Evolutionary conservation across 2,113 vertebrate species (phyloP).

Genomic region (Cervus canadensis): DNA sequence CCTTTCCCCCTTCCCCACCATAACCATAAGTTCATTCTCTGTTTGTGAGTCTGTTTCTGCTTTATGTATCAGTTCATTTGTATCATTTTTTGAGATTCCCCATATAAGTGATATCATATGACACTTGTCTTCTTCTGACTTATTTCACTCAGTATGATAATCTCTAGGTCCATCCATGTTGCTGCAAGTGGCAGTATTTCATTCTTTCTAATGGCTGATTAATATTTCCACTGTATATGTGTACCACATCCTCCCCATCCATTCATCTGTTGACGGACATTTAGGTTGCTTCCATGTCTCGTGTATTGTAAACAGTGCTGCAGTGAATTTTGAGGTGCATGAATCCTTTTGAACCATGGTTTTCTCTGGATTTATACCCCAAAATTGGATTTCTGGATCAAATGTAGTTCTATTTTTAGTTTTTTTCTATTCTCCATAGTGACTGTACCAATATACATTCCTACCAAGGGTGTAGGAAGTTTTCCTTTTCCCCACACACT

Average conservation of each 20-base stretch:
- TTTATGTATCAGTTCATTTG: not conserved
- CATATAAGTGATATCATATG: not conserved
- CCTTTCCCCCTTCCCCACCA: fast-evolving
- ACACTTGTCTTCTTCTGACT: not conserved
- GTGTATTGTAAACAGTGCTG: not conserved
- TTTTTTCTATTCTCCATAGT: not conserved
- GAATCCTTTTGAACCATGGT: not conserved
- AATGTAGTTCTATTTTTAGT: not conserved
- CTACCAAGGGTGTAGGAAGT: not conserved
- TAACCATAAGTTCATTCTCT: not conserved
- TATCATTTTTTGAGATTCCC: not conserved
- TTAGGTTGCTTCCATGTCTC: not conserved
- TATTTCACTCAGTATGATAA: not conserved
- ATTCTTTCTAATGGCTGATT: not conserved
- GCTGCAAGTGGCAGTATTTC: not conserved
- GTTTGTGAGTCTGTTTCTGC: not conserved
- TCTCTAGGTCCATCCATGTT: not conserved
- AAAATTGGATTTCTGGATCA: not conserved
- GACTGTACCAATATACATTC: not conserved
- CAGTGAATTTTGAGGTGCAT: not conserved
- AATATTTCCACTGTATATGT: not conserved
- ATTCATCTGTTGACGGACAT: not conserved
- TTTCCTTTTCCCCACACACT: not conserved
- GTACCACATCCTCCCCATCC: not conserved
- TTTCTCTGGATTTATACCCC: not conserved